A percentile compares a stretch with the other conserved stretches of the same genome.
phyloP scores from a whole-genome alignment of 2,113 vertebrate species.

The Hylia prasina region DNA sequence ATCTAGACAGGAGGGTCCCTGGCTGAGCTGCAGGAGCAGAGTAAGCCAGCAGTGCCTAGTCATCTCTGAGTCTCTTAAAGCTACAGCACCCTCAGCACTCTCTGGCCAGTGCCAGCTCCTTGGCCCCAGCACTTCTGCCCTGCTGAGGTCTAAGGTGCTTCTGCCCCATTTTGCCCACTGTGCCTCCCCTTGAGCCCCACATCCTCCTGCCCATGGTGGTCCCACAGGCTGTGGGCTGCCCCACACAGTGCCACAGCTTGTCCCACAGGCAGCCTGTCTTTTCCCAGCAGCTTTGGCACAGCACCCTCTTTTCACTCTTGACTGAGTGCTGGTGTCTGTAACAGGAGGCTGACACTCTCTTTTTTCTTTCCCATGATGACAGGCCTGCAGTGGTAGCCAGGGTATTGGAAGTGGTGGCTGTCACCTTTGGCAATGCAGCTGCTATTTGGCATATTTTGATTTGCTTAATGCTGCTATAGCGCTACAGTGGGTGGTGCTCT shows the following conservation, averaged over 20 bases:
- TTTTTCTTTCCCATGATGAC: background rate
- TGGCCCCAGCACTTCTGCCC: too few species aligned
- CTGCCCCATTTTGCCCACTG: background rate
- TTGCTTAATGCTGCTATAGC: background rate
- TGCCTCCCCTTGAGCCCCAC: accelerated
- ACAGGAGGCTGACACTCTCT: background rate
- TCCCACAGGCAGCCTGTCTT: background rate
- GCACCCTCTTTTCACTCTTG: background rate
- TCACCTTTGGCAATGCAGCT: background rate
- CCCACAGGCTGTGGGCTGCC: background rate
- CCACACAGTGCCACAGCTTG: accelerated
- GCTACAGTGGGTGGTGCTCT: background rate
- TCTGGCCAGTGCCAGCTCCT: accelerated
- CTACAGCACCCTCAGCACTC: background rate
- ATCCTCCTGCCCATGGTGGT: accelerated
- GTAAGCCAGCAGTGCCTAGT: accelerated
- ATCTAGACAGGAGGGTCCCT: background rate
- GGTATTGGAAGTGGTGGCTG: background rate
- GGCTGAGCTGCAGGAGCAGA: background rate
- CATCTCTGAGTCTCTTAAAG: too few species aligned
- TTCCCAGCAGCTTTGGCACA: accelerated
- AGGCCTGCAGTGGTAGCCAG: background rate
- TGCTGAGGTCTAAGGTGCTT: accelerated
- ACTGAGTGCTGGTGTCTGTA: background rate
- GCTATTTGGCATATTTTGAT: background rate